These are phyloP conservation scores for Psilopsiagon aymara DNA, from an alignment of 2,113 vertebrate species.

Conservation along the genomic window DNA sequence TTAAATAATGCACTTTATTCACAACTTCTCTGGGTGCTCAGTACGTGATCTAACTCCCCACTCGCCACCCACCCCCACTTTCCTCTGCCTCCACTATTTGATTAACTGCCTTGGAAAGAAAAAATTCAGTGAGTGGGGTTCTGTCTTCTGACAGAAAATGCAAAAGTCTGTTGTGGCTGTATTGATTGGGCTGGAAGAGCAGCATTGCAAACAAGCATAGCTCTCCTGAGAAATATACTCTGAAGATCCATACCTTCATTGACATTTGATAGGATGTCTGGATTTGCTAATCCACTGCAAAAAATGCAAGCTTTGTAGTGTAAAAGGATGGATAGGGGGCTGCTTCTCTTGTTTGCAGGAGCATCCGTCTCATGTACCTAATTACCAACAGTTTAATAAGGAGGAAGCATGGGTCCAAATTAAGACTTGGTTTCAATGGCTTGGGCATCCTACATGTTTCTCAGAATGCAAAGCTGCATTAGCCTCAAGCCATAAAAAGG, in stretches of 20 bases:
- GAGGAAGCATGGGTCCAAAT: not conserved
- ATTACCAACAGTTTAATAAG: constrained; percentile 28
- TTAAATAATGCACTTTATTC: constrained; percentile 75
- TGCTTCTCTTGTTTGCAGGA: not conserved
- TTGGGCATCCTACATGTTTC: not conserved
- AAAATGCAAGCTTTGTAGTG: constrained; percentile 68
- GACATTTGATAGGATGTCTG: constrained; percentile 74
- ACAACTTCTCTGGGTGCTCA: constrained; percentile 60
- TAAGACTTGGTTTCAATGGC: not conserved
- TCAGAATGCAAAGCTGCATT: constrained; percentile 42
- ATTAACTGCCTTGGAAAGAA: constrained; percentile 34
- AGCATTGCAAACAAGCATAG: constrained; percentile 43
- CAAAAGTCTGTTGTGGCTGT: constrained; percentile 55
- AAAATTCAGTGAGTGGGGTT: not conserved
- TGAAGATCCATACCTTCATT: constrained; percentile 70
- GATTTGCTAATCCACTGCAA: constrained; percentile 73
- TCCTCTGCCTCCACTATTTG: constrained; percentile 6
- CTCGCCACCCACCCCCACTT: not conserved
- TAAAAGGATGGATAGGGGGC: not conserved
- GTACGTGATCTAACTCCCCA: constrained; percentile 33
- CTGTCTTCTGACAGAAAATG: constrained; percentile 54
- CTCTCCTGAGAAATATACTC: constrained; percentile 59
- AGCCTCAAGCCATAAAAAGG: constrained; percentile 43
- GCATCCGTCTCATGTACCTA: constrained; percentile 2
- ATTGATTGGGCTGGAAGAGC: constrained; percentile 66